These are phyloP conservation scores for Prunella fulvescens DNA, from an alignment of 2,113 vertebrate genomes.

Conservation along the genomic window DNA sequence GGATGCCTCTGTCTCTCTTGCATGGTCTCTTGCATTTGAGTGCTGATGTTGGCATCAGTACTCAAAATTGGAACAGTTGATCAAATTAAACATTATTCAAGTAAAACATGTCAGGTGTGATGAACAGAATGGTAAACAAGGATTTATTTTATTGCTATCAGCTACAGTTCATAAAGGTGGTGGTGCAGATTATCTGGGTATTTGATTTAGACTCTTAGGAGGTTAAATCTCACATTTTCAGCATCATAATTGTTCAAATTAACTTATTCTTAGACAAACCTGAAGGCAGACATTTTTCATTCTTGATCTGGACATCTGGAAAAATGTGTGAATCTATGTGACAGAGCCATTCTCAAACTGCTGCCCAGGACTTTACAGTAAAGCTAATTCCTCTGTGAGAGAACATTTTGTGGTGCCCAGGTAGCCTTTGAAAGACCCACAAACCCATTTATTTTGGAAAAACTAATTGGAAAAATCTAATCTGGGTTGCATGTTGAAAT, in stretches of 20 bases:
- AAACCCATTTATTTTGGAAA: not conserved
- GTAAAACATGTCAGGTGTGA: not conserved
- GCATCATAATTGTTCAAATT: not conserved
- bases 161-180: not conserved
- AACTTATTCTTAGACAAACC: not conserved
- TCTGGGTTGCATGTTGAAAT: not conserved
- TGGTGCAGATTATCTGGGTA: not conserved
- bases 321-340: not conserved
- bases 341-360: not conserved
- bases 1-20: not conserved
- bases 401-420: not conserved
- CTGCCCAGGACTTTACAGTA: not conserved
- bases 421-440: not conserved
- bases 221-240: not conserved
- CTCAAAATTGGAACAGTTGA: not conserved
- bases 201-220: not conserved
- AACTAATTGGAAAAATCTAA: not conserved
- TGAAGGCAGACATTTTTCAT: not conserved
- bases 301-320: not conserved
- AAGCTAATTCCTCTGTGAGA: not conserved
- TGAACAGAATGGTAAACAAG: not conserved
- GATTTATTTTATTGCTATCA: conserved; percentile 9
- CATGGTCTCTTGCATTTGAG: too few species aligned
- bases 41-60: not conserved
- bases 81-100: not conserved